These are phyloP conservation scores for Lithobates sylvaticus DNA, from an alignment of 2,797 vertebrate genomes.

Conservation along the genomic window DNA sequence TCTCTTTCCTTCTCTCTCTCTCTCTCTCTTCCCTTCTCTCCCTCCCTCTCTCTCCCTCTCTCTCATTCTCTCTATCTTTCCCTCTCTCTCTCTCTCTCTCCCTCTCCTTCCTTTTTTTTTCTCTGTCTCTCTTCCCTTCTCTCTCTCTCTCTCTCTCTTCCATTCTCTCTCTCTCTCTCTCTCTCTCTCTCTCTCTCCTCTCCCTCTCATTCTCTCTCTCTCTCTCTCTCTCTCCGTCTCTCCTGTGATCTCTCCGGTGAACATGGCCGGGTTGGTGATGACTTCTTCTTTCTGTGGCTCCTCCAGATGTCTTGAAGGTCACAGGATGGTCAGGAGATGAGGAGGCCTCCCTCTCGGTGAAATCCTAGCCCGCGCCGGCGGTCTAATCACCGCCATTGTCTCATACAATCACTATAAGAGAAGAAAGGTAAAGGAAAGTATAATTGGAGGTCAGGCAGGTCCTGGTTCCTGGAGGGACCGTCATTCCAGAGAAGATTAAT, in stretches of 20 bases:
- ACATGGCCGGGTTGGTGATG: slow-evolving; percentile 8
- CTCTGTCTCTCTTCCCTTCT: no score
- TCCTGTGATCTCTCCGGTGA: background rate
- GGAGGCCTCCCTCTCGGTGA: background rate
- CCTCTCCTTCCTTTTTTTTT: background rate
- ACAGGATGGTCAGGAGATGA: background rate
- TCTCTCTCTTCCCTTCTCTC: no score
- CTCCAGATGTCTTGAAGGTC: slow-evolving; percentile 1
- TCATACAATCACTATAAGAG: background rate
- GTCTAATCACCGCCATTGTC: background rate
- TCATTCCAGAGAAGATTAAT: slow-evolving; percentile 3
- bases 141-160: no score
- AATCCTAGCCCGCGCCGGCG: background rate
- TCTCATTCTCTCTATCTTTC: background rate
- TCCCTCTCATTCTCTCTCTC: background rate
- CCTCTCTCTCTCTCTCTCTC: no score
- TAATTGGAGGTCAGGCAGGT: no score
- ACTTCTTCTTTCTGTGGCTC: background rate
- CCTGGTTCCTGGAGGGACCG: background rate
- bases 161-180: no score
- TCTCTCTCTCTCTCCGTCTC: background rate
- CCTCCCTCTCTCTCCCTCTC: background rate
- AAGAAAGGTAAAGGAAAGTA: no score
- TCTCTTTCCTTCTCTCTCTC: no score
- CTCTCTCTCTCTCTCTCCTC: no score